Base-by-base conservation (phyloP, 2,113 vertebrate species). In the Oxyura jamaicensis region DNA sequence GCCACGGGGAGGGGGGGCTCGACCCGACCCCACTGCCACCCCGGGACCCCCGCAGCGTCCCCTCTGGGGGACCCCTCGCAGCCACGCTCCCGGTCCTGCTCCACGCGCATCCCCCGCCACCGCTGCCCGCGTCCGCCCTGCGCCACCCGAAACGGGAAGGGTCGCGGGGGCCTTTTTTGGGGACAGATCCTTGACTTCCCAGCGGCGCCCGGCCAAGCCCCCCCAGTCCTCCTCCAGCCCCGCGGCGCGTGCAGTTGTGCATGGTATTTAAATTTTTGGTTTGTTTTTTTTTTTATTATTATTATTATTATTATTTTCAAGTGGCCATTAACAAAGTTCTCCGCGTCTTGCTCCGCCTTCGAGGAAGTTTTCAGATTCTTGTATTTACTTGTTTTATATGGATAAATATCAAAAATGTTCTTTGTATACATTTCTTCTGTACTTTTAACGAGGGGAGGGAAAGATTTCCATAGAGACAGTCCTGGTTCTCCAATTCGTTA, bases 321-420 rank as follows among this genome's bases (percentile, higher is more conserved):
- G 92, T 13, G 73, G 62, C 60, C 56, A 42, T 90, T 53, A 10
- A 52, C 66, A 1, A 87, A 86, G 92, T 83, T 94, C 93, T 95
- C 94, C 91, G 39, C 52, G 3, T 95, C 97, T 93, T 56, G 86
- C 97, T 95, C 96, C 52, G 41, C 96, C 95, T 97, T 93, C 53
- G 56, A 96, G 95, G 88, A 83, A 88, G 68, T 94, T 97, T 95
- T 95, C 94, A 78, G 67, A 93, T 94, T 96, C 97, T 96, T 96
- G 94, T 96, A 96, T 97, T 97, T 95, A 92, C 96, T 96, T 97
- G 96, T 97, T 97, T 98, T 98, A 90, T 97, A 97, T 92, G 91
- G 92, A n/a, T n/a, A n/a, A n/a, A 91, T 93, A 46, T 72, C 55
- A 16, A 28, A 28, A 67, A 67, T 19, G 92, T 96, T 97, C 92